A percentile compares a stretch with the other conserved stretches of the same genome.
phyloP scores from a whole-genome alignment of 2,888 invertebrate genomes.

The Xestia ashworthii region DNA sequence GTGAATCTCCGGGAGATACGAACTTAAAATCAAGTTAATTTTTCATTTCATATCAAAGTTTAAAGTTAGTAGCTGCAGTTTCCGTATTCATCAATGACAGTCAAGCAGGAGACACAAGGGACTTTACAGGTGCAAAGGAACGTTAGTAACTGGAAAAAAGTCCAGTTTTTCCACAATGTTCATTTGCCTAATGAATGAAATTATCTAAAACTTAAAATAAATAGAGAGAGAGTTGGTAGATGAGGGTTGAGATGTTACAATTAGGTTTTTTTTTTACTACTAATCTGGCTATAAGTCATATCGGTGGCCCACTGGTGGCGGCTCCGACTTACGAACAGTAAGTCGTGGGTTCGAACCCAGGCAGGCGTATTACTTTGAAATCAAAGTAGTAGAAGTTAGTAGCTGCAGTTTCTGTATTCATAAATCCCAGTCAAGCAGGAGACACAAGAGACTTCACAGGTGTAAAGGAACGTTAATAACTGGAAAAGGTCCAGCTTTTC shows the following conservation, averaged over 20 bases:
- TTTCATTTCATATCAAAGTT: no score
- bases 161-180: no score
- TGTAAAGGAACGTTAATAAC: background rate
- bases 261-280: slow-evolving; percentile 3
- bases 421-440: background rate
- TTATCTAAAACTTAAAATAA: background rate
- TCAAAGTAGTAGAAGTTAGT: background rate
- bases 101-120: background rate
- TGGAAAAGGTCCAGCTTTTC: background rate
- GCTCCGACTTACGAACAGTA: no score
- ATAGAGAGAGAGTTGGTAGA: no score
- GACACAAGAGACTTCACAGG: background rate
- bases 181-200: no score
- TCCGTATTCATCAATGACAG: background rate
- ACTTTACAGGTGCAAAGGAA: background rate
- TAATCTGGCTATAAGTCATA: no score
- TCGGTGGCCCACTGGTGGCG: no score
- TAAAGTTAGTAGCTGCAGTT: background rate
- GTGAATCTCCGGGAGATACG: background rate
- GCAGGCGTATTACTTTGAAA: no score
- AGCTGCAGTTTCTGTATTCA: background rate
- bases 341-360: no score
- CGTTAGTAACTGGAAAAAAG: background rate
- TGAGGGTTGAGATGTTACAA: background rate
- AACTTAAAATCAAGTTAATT: background rate